Evolutionary conservation across 2,888 invertebrate genomes (phyloP).

Genomic region (Nomada ferruginata): DNA sequence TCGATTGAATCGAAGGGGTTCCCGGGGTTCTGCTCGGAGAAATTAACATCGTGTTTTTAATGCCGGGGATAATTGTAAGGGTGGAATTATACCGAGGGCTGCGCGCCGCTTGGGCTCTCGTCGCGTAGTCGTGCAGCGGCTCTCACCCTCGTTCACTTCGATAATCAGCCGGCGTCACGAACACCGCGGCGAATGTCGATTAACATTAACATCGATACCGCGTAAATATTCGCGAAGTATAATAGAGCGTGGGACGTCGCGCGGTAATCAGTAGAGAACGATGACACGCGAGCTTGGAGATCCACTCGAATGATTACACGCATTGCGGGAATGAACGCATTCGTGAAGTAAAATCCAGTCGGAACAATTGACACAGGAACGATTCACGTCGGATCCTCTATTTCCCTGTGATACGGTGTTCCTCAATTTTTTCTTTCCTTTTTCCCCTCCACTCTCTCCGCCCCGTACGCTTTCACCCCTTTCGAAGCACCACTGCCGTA

Average conservation of each 20-base stretch:
- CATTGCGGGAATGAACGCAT: constrained; percentile 48
- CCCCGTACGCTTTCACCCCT: constrained; percentile 27
- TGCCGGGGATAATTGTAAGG: constrained; percentile 83
- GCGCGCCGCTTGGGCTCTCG: constrained; percentile 73
- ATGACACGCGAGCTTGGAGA: constrained; percentile 12
- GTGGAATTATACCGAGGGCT: constrained; percentile 83
- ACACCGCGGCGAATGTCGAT: background rate
- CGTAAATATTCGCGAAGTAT: constrained; percentile 26
- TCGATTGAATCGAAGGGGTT: constrained; percentile 83
- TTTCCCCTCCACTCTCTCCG: too few species aligned
- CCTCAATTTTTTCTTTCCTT: background rate
- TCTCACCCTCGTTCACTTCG: constrained; percentile 66
- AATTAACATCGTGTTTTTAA: constrained; percentile 84
- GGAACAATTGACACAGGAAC: constrained; percentile 35
- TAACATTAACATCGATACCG: constrained; percentile 30
- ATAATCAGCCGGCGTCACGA: constrained; percentile 30
- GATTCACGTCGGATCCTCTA: constrained; percentile 25
- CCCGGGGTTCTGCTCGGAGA: constrained; percentile 74
- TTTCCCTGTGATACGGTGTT: constrained; percentile 6
- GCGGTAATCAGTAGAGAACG: background rate
- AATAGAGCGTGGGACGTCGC: background rate
- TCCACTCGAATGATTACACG: constrained; percentile 55
- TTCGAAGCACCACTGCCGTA: constrained; percentile 72
- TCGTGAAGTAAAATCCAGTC: constrained; percentile 51
- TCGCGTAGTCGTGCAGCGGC: constrained; percentile 74